Evolutionary conservation across 2,888 invertebrate species (phyloP).

Genomic region (Sesia apiformis): DNA sequence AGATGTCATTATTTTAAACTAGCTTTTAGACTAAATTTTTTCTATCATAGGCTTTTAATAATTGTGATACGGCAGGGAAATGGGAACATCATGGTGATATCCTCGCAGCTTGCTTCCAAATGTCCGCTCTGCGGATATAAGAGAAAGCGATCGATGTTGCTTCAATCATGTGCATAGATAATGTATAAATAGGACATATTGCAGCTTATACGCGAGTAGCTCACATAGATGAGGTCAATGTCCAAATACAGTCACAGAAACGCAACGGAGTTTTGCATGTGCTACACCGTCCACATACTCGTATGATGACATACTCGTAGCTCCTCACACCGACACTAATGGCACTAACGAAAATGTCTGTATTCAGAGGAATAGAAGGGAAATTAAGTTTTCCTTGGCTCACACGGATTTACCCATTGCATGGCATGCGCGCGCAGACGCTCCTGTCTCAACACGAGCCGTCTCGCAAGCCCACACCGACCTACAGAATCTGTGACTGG

Average conservation of each 20-base stretch:
- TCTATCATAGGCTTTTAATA: constrained; percentile 23
- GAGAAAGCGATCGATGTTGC: constrained; percentile 40
- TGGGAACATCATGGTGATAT: not conserved
- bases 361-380: constrained; percentile 39
- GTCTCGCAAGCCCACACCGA: not conserved
- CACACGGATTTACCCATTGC: not conserved
- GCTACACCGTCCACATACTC: not conserved
- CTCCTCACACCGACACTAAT: constrained; percentile 25
- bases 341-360: constrained; percentile 27
- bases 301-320: constrained; percentile 15
- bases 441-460: not conserved
- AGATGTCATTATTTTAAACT: constrained; percentile 10
- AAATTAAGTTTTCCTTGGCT: not conserved
- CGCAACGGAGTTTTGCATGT: constrained; percentile 11
- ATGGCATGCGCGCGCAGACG: not conserved
- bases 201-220: constrained; percentile 50
- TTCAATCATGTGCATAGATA: constrained; percentile 41
- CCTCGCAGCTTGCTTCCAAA: constrained; percentile 23
- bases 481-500: constrained; percentile 52
- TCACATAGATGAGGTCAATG: constrained; percentile 38
- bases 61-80: constrained; percentile 1
- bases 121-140: constrained; percentile 7
- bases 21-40: constrained; percentile 37
- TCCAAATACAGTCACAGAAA: constrained; percentile 60
- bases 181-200: constrained; percentile 13